A percentile compares a stretch with the other conserved stretches of the same genome.
phyloP scores from a whole-genome alignment of 2,888 invertebrate genomes.

The Microplitis deprimator region DNA sequence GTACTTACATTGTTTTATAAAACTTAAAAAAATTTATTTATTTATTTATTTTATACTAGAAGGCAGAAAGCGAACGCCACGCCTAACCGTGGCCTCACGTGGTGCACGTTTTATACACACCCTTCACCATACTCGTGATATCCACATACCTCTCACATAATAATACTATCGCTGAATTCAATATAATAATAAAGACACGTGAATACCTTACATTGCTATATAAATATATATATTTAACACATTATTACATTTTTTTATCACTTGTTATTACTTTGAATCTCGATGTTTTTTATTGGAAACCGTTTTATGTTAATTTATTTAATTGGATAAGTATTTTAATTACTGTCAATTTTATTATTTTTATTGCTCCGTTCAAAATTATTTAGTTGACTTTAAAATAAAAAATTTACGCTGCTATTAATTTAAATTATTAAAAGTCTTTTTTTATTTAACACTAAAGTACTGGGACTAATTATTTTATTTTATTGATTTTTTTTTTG shows the following conservation, averaged over 20 bases:
- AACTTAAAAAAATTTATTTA: conserved; percentile 37
- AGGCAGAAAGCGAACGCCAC: conserved; percentile 56
- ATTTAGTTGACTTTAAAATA: neutral
- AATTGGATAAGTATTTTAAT: neutral
- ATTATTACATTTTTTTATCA: neutral
- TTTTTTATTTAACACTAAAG: too few species aligned
- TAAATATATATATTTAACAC: neutral
- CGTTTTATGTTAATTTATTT: neutral
- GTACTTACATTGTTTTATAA: conserved; percentile 67
- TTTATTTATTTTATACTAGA: conserved; percentile 1
- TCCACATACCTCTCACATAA: neutral
- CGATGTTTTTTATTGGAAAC: neutral
- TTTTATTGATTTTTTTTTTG: too few species aligned
- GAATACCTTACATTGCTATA: neutral
- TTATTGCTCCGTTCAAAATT: neutral
- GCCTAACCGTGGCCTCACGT: conserved; percentile 56
- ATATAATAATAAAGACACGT: neutral
- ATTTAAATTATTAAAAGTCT: too few species aligned
- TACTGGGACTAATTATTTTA: too few species aligned
- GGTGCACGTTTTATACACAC: conserved; percentile 39
- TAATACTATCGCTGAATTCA: conserved; percentile 17
- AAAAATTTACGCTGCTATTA: too few species aligned
- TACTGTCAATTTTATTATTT: neutral
- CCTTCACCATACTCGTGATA: conserved; percentile 43
- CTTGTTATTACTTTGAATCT: conserved; percentile 6